phyloP scores from a whole-genome alignment of 2,888 invertebrate species.

The Leptinotarsa haldemani region DNA sequence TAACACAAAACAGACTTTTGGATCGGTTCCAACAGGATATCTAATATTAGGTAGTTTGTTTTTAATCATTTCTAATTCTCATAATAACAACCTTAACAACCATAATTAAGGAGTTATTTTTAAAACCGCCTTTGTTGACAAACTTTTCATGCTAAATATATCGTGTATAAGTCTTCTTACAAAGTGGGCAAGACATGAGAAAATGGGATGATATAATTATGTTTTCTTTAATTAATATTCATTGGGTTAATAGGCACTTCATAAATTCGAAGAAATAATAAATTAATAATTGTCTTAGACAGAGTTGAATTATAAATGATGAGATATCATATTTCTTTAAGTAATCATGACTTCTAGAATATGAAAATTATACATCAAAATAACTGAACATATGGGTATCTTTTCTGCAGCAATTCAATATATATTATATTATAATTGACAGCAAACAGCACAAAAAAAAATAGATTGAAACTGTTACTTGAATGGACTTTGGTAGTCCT shows the following conservation, averaged over 20 bases:
- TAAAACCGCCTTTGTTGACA: conserved; percentile 40
- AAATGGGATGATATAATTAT: conserved; percentile 11
- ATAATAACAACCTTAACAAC: conserved; percentile 55
- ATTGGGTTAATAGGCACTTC: conserved; percentile 16
- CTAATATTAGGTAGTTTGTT: conserved; percentile 64
- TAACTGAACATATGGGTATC: no score
- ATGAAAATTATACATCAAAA: no score
- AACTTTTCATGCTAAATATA: conserved; percentile 25
- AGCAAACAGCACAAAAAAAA: no score
- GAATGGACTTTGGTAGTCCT: no score
- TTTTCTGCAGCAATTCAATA: no score
- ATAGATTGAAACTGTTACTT: no score
- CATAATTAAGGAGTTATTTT: conserved; percentile 52
- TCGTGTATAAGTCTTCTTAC: neutral
- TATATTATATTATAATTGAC: no score
- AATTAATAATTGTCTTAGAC: neutral
- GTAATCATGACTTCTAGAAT: no score
- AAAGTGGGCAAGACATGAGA: neutral
- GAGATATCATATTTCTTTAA: neutral
- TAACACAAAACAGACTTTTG: conserved; percentile 60
- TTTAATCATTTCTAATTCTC: conserved; percentile 60
- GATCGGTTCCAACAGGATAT: conserved; percentile 64
- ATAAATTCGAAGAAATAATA: neutral
- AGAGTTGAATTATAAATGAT: conserved; percentile 1
- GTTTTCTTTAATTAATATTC: conserved; percentile 21